Percentiles rank a stretch among this genome's conserved stretches.
Evolutionary conservation across 1,140 invertebrate species (phyloP).

Genomic region (Drosophila orosa): DNA sequence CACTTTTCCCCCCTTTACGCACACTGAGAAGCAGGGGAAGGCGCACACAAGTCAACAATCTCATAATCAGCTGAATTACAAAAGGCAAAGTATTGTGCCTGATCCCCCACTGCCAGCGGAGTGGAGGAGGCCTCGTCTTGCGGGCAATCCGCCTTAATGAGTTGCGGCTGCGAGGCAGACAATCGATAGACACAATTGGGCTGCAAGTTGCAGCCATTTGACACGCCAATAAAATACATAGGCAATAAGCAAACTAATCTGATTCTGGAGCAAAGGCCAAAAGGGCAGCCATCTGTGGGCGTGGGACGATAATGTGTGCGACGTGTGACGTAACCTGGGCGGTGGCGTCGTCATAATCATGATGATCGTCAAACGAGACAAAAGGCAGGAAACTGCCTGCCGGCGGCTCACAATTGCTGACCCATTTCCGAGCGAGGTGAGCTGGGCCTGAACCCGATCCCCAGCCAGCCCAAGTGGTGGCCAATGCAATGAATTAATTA

Average conservation of each 20-base stretch:
- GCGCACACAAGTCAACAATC: slow-evolving; percentile 75
- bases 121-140: slow-evolving; percentile 13
- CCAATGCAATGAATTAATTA: slow-evolving; percentile 80
- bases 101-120: not conserved
- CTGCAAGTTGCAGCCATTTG: slow-evolving; percentile 60
- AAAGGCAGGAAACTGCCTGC: slow-evolving; percentile 61
- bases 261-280: slow-evolving; percentile 49
- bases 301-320: slow-evolving; percentile 28
- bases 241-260: slow-evolving; percentile 50
- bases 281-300: slow-evolving; percentile 53
- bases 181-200: slow-evolving; percentile 45
- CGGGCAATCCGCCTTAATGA: slow-evolving; percentile 56
- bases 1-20: slow-evolving; percentile 26
- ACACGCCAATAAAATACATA: slow-evolving; percentile 69
- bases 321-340: slow-evolving; percentile 28
- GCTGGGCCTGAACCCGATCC: slow-evolving; percentile 16
- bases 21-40: slow-evolving; percentile 22
- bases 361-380: slow-evolving; percentile 65
- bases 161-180: slow-evolving; percentile 35
- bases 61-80: slow-evolving; percentile 80
- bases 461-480: slow-evolving; percentile 42
- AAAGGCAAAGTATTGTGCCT: slow-evolving; percentile 54
- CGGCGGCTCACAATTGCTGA: slow-evolving; percentile 70
- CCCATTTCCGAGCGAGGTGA: slow-evolving; percentile 58
- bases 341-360: slow-evolving; percentile 37